Conservation (phyloP, 2,113 vertebrate genomes). For the Eublepharis macularius region DNA sequence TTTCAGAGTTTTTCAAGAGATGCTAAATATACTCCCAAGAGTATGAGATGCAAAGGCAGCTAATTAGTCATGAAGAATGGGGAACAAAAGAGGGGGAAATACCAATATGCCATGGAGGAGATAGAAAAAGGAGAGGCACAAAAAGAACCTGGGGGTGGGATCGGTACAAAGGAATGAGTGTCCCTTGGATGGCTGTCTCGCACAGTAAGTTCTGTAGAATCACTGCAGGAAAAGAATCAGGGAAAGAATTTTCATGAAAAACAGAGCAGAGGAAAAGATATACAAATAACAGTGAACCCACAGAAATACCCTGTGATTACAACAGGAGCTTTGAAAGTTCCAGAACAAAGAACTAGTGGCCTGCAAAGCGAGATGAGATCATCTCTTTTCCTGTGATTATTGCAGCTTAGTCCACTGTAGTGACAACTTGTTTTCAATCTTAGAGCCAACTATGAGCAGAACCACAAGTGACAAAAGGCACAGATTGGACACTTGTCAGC, state of each 20-base stretch:
- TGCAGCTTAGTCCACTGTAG: not conserved
- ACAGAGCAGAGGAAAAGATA: not conserved
- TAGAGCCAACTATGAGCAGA: not conserved
- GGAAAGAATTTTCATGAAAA: conserved; percentile 21
- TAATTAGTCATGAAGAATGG: conserved; percentile 24
- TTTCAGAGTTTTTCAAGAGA: conserved; percentile 52
- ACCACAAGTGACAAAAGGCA: too few species aligned
- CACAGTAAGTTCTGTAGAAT: not conserved
- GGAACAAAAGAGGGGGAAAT: conserved; percentile 41
- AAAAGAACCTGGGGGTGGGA: not conserved
- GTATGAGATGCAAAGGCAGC: conserved; percentile 43
- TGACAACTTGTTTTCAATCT: not conserved
- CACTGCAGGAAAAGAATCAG: conserved; percentile 3
- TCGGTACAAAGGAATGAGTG: not conserved
- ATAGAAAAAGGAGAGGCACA: not conserved
- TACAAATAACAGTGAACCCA: not conserved
- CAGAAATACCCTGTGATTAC: not conserved
- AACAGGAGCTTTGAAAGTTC: not conserved
- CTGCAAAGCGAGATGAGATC: not conserved
- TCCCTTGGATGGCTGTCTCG: conserved; percentile 1
- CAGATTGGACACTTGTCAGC: too few species aligned
- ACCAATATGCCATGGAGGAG: not conserved
- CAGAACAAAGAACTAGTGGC: not conserved
- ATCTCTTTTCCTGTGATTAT: not conserved
- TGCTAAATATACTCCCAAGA: conserved; percentile 45